Conservation (phyloP, 2,888 invertebrate genomes). For the Phytoseiulus persimilis region DNA sequence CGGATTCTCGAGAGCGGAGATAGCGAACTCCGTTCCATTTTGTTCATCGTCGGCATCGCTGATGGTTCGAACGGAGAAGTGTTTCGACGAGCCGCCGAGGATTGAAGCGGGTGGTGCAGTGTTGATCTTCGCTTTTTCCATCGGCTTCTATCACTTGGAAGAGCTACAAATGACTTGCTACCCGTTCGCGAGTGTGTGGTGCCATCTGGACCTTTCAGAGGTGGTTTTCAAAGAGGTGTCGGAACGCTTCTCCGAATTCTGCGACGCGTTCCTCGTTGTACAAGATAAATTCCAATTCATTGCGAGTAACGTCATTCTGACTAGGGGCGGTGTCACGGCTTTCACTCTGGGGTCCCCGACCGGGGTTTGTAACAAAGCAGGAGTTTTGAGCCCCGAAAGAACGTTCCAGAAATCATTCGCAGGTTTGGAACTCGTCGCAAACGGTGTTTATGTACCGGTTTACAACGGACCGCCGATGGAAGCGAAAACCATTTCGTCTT, state of each 20-base stretch:
- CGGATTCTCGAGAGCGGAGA: not conserved
- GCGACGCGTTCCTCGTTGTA: constrained; percentile 7
- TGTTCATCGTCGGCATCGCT: not conserved
- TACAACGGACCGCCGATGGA: not conserved
- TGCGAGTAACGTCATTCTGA: not conserved
- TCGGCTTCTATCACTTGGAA: not conserved
- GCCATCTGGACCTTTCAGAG: not conserved
- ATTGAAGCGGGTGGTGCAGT: not conserved
- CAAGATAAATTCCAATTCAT: not conserved
- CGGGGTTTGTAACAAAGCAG: not conserved
- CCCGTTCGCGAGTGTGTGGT: not conserved
- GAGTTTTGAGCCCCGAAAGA: not conserved
- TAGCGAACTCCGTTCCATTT: not conserved
- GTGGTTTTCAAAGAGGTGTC: not conserved
- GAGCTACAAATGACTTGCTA: constrained; percentile 6
- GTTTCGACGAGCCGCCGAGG: not conserved
- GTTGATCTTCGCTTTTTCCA: not conserved
- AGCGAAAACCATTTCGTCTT: not conserved
- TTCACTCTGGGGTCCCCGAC: not conserved
- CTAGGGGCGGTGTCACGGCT: not conserved
- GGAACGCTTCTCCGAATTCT: not conserved
- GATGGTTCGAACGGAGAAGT: constrained; percentile 17
- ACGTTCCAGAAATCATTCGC: not conserved
- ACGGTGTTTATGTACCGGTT: not conserved
- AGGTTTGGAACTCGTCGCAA: not conserved